Evolutionary conservation across 2,888 invertebrate species (phyloP), one percentile per base, ranked within the genome.

Genomic region (Phengaris arion): DNA sequence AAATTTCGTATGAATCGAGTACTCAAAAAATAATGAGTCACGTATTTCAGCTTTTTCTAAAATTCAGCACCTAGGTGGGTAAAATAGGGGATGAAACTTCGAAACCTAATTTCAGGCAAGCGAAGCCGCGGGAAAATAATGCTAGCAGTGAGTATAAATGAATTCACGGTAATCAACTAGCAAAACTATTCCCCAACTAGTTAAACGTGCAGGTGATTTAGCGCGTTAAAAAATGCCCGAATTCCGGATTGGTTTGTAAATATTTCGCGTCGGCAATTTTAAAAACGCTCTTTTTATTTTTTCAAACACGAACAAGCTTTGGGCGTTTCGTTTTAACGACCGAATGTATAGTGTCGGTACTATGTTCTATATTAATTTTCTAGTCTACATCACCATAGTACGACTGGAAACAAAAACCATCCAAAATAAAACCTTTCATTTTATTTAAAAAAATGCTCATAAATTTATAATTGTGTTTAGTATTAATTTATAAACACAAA

Each of bases 311-410:
- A 45, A 72, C 72, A 7, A 35, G 35, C 45, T 54, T 54, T 52
- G 72, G 72, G 72, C 72, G 72, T 72, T 72, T 13, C 72, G 54
- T 52, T 72, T 72, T 72, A 72, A 35, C 35, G 35, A 35, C 35
- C 72, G 72, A 68, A 13, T 45, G 45, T 35, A 35, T 4, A 35
- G 22, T 22, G 22, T 22, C 22, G 35, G 35, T 35, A 13, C 35
- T 35, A 64, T 35, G 22, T 64, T 64, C 35, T 45, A 64, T 45
- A 64, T 64, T 12, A 64, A 64, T 64, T 45, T 64, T 2, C 35
- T 64, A 2, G n/a, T 5, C 10, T n/a, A 3, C 15, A 35, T 64
- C 6, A 35, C 35, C 35, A 45, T 45, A 9, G 35, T 64, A 22
- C 22, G 22, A 22, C 22, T 22, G 64, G 10, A 64, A 64, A 52